Base-by-base conservation (phyloP, 2,888 invertebrate species). In the Nesidiocoris tenuis region DNA sequence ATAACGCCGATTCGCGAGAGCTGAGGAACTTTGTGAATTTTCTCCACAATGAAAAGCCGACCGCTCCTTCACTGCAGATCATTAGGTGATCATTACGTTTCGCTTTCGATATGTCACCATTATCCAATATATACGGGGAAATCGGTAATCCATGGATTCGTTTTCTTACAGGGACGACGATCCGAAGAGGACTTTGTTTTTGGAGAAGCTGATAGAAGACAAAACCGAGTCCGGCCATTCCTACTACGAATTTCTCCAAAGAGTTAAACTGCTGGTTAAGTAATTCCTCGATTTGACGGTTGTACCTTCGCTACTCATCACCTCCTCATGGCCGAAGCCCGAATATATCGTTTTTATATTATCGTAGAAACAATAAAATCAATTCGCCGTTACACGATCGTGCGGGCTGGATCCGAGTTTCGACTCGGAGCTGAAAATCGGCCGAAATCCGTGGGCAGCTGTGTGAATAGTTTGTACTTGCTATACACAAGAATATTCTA, bases 201-300 rank as follows among this genome's bases (percentile, higher is more conserved):
- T 93, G 78, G 94, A 96, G 82, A 90, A 91, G 81, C 88, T 99
- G 82, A 88, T 97, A 65, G 98, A 99, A 84, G 99, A 99, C 85
- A 88, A 97, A 82, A 90, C 93, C 79, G 98, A 99, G 84, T 92
- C 93, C 76, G 91, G 95, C 72, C 90, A 96, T 86, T 96, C 96
- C 80, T 98, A 98, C 87, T 94, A 95, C 85, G 98, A 99, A 88
- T 99, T 99, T 86, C 87, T 99, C 84, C 97, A 98, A 85, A 96
- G 97, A 86, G 87, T 96, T 81, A 93, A 94, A 85, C 89, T 89
- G 81, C 93, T 94, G 87, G 90, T 95, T 85, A 95, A 95, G 88
- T 95, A 91, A 87, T 67, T 56, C 67, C 1, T 12, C 16, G 18
- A 21, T 1, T 18, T 2, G n/a, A 59, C 55, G 3, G 7, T n/a